Conservation (phyloP, 2,113 vertebrate species). For the Neofelis nebulosa region DNA sequence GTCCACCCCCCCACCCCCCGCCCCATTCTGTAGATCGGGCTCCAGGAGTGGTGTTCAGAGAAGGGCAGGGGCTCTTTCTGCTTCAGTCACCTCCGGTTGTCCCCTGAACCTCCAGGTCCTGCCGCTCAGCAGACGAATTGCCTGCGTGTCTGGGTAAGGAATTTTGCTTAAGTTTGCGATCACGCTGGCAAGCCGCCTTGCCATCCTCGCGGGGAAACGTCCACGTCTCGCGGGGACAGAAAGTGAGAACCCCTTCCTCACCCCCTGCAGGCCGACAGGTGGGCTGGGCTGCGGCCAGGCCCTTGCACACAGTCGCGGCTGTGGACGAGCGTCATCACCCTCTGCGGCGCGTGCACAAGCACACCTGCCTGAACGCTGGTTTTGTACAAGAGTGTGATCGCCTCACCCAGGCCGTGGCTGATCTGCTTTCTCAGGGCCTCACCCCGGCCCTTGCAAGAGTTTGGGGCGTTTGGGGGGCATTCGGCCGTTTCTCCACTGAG, state of each 20-base stretch:
- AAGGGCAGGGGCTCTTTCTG: neutral
- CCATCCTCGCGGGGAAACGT: neutral
- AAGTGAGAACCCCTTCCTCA: no score
- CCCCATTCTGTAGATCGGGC: neutral
- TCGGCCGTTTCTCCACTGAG: neutral
- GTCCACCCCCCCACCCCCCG: no score
- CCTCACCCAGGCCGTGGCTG: neutral
- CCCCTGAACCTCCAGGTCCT: neutral
- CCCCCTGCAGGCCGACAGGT: neutral
- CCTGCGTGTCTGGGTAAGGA: neutral
- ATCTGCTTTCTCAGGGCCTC: neutral
- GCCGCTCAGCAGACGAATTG: no score
- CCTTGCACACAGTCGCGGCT: fast-evolving
- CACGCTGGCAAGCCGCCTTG: neutral
- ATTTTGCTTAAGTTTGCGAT: neutral
- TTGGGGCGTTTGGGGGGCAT: neutral
- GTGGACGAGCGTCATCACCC: fast-evolving
- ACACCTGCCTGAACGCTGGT: neutral
- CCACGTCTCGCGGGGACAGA: fast-evolving
- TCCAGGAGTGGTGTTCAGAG: neutral
- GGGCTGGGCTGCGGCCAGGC: no score
- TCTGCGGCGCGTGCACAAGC: fast-evolving
- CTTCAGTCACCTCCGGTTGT: neutral
- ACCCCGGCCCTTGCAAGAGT: fast-evolving
- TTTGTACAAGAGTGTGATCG: neutral